Evolutionary conservation across 2,113 vertebrate species (phyloP).

Genomic region (Zeus faber): DNA sequence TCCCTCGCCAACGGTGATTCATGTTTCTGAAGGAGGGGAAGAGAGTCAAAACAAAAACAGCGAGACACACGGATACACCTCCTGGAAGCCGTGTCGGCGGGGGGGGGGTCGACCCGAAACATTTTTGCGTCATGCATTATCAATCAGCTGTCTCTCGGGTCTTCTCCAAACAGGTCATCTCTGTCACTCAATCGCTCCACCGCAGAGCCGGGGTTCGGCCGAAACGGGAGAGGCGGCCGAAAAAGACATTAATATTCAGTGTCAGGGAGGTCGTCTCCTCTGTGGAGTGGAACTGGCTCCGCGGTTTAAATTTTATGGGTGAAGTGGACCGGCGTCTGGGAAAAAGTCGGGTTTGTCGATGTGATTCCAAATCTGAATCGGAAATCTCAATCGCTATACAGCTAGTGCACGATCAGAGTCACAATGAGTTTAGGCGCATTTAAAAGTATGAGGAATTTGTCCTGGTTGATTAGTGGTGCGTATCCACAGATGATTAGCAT

Average conservation of each 20-base stretch:
- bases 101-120: not conserved
- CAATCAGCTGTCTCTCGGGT: conserved; percentile 52
- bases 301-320: not conserved
- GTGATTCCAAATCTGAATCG: too few relatives aligned
- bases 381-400: too few relatives aligned
- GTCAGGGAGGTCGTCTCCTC: conserved; percentile 54
- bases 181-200: conserved; percentile 65
- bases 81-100: not conserved
- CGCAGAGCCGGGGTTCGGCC: conserved; percentile 56
- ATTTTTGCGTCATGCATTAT: conserved; percentile 54
- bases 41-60: conserved; percentile 19
- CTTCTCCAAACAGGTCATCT: conserved; percentile 61
- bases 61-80: not conserved
- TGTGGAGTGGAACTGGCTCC: conserved; percentile 20
- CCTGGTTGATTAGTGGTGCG: too few relatives aligned
- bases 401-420: too few relatives aligned
- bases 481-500: too few relatives aligned
- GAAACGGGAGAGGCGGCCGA: conserved; percentile 60
- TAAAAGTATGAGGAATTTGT: too few relatives aligned
- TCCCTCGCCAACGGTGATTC: conserved; percentile 39
- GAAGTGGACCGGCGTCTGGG: not conserved
- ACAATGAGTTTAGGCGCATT: too few relatives aligned
- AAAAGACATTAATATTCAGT: conserved; percentile 75
- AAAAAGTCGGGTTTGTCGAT: not conserved
- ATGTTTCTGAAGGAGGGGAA: conserved; percentile 40